Conservation (phyloP, 2,113 vertebrate species). For the Percina caprodes region DNA sequence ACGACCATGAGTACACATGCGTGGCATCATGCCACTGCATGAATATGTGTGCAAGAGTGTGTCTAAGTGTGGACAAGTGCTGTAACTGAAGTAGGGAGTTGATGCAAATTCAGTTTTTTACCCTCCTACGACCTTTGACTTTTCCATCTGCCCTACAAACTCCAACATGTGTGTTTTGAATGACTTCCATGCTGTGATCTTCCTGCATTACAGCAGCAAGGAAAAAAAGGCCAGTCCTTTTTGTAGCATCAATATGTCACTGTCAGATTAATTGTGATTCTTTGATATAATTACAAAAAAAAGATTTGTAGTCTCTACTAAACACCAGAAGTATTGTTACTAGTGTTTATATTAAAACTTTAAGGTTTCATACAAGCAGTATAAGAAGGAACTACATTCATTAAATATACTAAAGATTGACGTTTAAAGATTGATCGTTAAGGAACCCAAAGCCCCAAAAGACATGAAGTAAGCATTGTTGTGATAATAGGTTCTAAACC, state of each 20-base stretch:
- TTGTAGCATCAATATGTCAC: background rate
- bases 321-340: background rate
- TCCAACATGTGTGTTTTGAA: constrained; percentile 33
- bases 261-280: too few relatives aligned
- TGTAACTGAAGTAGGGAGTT: constrained; percentile 3
- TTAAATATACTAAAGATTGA: background rate
- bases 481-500: too few relatives aligned
- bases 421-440: background rate
- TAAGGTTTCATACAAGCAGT: background rate
- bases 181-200: background rate
- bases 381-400: background rate
- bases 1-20: background rate
- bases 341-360: background rate
- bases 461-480: too few relatives aligned
- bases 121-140: constrained; percentile 58
- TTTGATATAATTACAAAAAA: background rate
- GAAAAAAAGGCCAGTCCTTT: background rate
- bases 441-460: background rate
- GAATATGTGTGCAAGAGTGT: constrained; percentile 15
- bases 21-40: constrained; percentile 5
- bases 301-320: background rate
- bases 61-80: background rate
- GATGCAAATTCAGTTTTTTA: constrained; percentile 68
- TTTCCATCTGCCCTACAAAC: constrained; percentile 50
- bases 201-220: background rate